Percentiles rank a stretch among this genome's conserved stretches.
Conservation (phyloP, 2,113 vertebrate genomes). For the Cnemophilus loriae region DNA sequence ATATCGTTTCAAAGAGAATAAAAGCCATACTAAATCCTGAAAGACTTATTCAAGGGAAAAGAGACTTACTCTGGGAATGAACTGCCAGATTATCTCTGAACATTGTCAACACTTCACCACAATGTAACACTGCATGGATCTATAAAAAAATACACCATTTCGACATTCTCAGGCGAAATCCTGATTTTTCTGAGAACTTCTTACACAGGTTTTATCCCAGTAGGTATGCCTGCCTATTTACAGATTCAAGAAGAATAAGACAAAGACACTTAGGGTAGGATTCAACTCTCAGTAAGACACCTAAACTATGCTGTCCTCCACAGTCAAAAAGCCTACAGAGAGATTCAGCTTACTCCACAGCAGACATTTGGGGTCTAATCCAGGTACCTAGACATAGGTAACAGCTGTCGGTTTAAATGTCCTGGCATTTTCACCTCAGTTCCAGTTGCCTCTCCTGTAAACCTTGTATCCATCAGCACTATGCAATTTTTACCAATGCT, state of each 20-base stretch:
- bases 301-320: not conserved
- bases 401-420: not conserved
- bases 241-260: not conserved
- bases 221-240: not conserved
- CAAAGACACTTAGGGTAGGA: not conserved
- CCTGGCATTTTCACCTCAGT: not conserved
- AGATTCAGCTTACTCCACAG: not conserved
- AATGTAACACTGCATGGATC: not conserved
- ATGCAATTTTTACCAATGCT: not conserved
- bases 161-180: not conserved
- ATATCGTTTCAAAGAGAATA: not conserved
- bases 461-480: not conserved
- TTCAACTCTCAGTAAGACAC: not conserved
- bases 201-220: not conserved
- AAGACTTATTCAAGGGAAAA: not conserved
- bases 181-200: not conserved
- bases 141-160: not conserved
- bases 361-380: not conserved
- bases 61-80: not conserved
- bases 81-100: not conserved
- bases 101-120: not conserved
- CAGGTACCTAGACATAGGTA: not conserved
- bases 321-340: not conserved
- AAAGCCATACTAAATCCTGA: not conserved
- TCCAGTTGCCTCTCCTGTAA: not conserved